Evolutionary conservation across 2,888 invertebrate genomes (phyloP).

Genomic region (Phoronis australis): DNA sequence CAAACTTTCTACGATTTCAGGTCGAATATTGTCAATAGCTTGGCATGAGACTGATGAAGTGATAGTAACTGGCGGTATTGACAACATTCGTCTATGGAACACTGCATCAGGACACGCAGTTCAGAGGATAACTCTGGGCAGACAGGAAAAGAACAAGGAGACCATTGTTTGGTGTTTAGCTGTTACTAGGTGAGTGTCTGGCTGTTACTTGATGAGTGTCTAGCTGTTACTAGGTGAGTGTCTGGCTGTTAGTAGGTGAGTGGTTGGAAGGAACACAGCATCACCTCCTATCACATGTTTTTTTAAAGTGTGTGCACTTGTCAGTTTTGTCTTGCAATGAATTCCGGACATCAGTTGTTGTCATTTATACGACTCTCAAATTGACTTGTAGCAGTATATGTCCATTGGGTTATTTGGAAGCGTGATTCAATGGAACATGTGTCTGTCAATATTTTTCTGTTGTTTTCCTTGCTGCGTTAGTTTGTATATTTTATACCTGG

Average conservation of each 20-base stretch:
- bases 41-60: conserved; percentile 72
- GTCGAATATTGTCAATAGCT: conserved; percentile 76
- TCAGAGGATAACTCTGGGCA: conserved; percentile 71
- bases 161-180: conserved; percentile 85
- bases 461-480: background rate
- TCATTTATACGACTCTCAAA: too few species aligned
- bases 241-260: conserved; percentile 56
- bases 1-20: conserved; percentile 31
- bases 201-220: conserved; percentile 85
- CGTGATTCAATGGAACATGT: too few species aligned
- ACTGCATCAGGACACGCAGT: conserved; percentile 76
- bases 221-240: conserved; percentile 63
- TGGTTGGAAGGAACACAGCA: too few species aligned
- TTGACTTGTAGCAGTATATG: too few species aligned
- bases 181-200: conserved; percentile 59
- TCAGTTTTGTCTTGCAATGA: too few species aligned
- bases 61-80: conserved; percentile 72
- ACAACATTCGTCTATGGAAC: conserved; percentile 83
- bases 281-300: too few species aligned
- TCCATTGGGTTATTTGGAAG: too few species aligned
- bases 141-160: conserved; percentile 61
- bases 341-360: too few species aligned
- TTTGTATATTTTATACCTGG: background rate
- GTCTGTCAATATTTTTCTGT: background rate
- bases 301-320: too few species aligned